These are phyloP conservation scores for Philopedon plagiatum DNA, from an alignment of 2,888 invertebrate genomes.

Conservation along the genomic window DNA sequence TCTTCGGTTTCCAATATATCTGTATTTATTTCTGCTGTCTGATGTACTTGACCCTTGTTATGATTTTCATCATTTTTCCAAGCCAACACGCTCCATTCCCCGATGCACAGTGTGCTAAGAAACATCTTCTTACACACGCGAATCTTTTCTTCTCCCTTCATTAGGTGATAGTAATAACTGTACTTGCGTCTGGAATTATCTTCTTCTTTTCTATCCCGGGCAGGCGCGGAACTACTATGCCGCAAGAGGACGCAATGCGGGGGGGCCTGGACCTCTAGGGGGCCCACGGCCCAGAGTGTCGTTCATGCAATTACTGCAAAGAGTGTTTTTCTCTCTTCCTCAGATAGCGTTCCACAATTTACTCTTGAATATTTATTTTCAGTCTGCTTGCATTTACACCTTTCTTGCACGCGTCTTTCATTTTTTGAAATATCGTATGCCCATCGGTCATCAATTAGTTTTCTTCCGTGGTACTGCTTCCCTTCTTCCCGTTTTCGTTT, in stretches of 20 bases:
- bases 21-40: not conserved
- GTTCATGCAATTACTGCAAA: too few relatives aligned
- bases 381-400: constrained; percentile 1
- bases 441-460: constrained; percentile 17
- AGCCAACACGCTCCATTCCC: not conserved
- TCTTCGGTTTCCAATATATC: too few relatives aligned
- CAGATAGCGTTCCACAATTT: not conserved
- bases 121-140: constrained; percentile 10
- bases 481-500: constrained; percentile 20
- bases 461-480: constrained; percentile 30
- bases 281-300: too few relatives aligned
- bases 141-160: not conserved
- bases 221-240: too few relatives aligned
- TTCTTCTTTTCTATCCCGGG: constrained; percentile 19
- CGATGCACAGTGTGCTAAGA: not conserved
- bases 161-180: constrained; percentile 1
- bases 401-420: constrained; percentile 20
- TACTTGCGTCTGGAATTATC: constrained; percentile 17
- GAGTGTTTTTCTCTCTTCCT: not conserved
- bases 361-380: constrained; percentile 9
- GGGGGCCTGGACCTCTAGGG: too few relatives aligned
- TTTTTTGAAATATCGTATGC: constrained; percentile 19
- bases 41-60: constrained; percentile 6
- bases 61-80: too few relatives aligned
- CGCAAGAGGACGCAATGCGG: too few relatives aligned